Evolutionary conservation across 2,113 vertebrate genomes (phyloP).

Genomic region (Anhinga rufa): DNA sequence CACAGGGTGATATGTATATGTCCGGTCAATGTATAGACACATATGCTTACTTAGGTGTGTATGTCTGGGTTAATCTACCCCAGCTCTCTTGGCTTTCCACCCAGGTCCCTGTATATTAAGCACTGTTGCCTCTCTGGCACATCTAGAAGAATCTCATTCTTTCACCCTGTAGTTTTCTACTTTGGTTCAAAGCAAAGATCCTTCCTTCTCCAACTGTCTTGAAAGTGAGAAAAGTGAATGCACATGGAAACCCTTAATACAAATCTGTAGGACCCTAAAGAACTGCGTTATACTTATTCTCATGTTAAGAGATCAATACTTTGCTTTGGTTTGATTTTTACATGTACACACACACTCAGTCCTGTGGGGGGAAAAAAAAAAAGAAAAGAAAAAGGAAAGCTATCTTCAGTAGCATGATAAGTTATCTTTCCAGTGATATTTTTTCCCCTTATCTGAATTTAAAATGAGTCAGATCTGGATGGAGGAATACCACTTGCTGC

Average conservation of each 20-base stretch:
- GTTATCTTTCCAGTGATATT: background rate
- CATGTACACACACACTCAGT: background rate
- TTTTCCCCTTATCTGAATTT: background rate
- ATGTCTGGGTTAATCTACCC: background rate
- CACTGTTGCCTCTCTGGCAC: background rate
- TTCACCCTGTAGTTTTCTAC: background rate
- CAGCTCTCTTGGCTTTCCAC: background rate
- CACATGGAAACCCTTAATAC: background rate
- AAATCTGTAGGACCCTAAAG: background rate
- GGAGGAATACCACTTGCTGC: background rate
- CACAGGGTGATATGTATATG: background rate
- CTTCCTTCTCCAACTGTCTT: background rate
- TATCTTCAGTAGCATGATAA: background rate
- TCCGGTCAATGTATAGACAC: background rate
- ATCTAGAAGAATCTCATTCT: background rate
- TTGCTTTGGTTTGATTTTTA: background rate
- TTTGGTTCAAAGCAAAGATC: background rate
- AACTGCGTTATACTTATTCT: background rate
- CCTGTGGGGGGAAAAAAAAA: background rate
- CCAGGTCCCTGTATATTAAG: background rate
- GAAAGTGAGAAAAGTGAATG: background rate
- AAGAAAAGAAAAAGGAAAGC: background rate
- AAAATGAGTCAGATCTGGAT: constrained; percentile 2
- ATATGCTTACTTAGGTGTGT: background rate
- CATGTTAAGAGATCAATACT: background rate